These are phyloP conservation scores for Bembecia ichneumoniformis DNA, from an alignment of 2,888 invertebrate genomes.

Conservation along the genomic window DNA sequence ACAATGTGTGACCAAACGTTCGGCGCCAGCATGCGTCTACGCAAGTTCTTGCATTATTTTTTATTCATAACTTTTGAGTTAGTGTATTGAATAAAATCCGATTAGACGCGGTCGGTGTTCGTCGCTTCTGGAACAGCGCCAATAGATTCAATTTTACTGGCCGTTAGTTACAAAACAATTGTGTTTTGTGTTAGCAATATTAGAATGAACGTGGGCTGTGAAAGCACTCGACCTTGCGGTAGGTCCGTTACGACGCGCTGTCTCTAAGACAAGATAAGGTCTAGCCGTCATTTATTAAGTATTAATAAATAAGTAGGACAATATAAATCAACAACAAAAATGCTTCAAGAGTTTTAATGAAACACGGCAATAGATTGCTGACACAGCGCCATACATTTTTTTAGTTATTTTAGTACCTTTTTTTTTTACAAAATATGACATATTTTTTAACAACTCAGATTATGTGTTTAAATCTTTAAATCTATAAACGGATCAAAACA, in stretches of 20 bases:
- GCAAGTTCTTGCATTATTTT: conserved; percentile 2
- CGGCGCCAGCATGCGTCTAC: conserved; percentile 8
- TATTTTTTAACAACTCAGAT: too few relatives aligned
- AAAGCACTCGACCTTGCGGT: neutral
- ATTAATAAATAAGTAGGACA: too few relatives aligned
- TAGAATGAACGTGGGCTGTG: too few relatives aligned
- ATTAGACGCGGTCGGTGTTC: neutral
- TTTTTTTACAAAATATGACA: too few relatives aligned
- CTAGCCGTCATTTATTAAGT: too few relatives aligned
- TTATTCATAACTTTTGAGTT: neutral
- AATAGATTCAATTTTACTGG: neutral
- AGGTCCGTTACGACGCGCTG: neutral
- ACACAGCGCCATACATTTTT: too few relatives aligned
- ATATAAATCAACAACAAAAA: too few relatives aligned
- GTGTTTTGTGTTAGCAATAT: neutral
- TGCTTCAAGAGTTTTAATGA: too few relatives aligned
- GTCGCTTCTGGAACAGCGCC: neutral
- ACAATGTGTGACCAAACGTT: neutral
- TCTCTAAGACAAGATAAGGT: neutral
- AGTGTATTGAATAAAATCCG: neutral
- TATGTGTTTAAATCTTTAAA: too few relatives aligned
- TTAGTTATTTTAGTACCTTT: too few relatives aligned
- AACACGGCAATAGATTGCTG: too few relatives aligned
- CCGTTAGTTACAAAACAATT: neutral
- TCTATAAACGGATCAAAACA: too few relatives aligned